Evolutionary conservation across 2,888 invertebrate species (phyloP).

Genomic region (Pardosa pseudoannulata): DNA sequence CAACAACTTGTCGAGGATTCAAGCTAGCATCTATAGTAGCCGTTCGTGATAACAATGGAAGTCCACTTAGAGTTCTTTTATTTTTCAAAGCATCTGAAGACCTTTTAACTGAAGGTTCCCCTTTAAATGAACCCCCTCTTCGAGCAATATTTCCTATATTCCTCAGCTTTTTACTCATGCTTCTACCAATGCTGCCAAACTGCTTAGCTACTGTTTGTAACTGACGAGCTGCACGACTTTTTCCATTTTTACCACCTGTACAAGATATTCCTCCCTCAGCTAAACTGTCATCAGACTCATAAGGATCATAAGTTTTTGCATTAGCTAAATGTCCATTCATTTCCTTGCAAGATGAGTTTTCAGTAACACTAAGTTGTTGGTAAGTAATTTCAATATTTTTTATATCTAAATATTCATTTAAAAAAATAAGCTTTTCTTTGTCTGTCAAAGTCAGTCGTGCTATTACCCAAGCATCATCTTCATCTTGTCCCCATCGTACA

Average conservation of each 20-base stretch:
- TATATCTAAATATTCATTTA: constrained; percentile 84
- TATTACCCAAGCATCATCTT: constrained; percentile 81
- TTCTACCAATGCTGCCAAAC: constrained; percentile 87
- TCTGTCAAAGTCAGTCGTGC: constrained; percentile 81
- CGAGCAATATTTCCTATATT: constrained; percentile 81
- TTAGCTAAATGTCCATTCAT: constrained; percentile 45
- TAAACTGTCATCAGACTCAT: constrained; percentile 59
- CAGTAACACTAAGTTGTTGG: neutral
- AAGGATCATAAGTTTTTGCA: constrained; percentile 45
- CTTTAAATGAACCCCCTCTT: constrained; percentile 74
- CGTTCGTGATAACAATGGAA: constrained; percentile 38
- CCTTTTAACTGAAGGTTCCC: constrained; percentile 38
- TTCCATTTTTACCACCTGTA: constrained; percentile 53
- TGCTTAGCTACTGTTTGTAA: constrained; percentile 87
- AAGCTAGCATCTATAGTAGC: constrained; percentile 36
- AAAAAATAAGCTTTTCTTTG: constrained; percentile 82
- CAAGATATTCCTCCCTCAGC: constrained; percentile 54
- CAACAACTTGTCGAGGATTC: constrained; percentile 81
- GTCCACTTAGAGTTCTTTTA: constrained; percentile 51
- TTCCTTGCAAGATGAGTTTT: constrained; percentile 16
- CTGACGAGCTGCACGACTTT: constrained; percentile 83
- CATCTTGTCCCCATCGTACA: constrained; percentile 83
- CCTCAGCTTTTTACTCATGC: constrained; percentile 85
- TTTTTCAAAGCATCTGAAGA: constrained; percentile 44
- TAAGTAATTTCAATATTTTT: constrained; percentile 79